phyloP scores from a whole-genome alignment of 2,797 vertebrate genomes.

The Gadopsis bispinosus region DNA sequence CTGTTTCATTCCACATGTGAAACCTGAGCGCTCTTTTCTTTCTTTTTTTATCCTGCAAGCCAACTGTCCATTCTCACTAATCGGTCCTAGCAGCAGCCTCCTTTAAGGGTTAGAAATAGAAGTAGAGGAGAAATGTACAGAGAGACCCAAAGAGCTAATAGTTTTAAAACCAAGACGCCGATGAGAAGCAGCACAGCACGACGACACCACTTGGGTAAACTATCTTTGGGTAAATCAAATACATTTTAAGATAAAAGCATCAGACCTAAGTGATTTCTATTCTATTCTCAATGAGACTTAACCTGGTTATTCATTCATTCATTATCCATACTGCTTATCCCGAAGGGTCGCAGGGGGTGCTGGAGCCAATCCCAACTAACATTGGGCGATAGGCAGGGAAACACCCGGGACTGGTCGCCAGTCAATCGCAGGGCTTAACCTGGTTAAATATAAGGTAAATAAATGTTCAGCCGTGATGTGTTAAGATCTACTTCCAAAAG shows the following conservation, averaged over 20 bases:
- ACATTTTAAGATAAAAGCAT: not conserved
- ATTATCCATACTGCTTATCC: too few relatives aligned
- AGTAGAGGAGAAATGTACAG: not conserved
- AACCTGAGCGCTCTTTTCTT: not conserved
- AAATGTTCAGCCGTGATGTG: not conserved
- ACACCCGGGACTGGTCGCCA: too few relatives aligned
- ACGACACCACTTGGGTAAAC: not conserved
- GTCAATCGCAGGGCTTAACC: too few relatives aligned
- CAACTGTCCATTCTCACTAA: not conserved
- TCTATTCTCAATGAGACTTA: not conserved
- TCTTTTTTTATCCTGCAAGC: not conserved
- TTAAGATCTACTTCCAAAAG: not conserved
- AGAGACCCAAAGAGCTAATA: not conserved
- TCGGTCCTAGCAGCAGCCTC: not conserved
- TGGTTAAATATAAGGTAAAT: not conserved
- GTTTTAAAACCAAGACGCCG: not conserved
- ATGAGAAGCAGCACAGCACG: not conserved
- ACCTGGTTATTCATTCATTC: not conserved
- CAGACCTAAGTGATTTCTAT: not conserved
- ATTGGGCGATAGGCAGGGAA: too few relatives aligned
- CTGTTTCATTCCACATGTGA: not conserved
- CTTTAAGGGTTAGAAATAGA: not conserved
- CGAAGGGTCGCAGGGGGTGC: too few relatives aligned
- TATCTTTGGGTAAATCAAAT: not conserved
- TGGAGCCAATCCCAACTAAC: too few relatives aligned